Evolutionary conservation across 1,140 invertebrate species (phyloP).

Genomic region (Lordiphosa mommai): DNA sequence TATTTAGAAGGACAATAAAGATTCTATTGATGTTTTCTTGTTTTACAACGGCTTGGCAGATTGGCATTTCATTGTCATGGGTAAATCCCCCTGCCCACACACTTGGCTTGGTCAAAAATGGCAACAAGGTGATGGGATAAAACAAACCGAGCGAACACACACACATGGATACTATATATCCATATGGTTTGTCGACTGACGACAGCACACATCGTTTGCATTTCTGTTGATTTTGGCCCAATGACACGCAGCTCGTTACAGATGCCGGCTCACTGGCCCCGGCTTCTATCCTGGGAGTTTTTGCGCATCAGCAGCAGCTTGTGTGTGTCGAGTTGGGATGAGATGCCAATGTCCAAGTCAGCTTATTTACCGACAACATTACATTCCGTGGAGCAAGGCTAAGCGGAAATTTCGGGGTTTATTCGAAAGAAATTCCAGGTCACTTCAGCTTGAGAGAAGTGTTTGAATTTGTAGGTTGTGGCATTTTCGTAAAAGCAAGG

Average conservation of each 20-base stretch:
- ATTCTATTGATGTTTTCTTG: conserved; percentile 67
- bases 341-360: conserved; percentile 3
- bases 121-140: conserved; percentile 17
- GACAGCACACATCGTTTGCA: conserved; percentile 71
- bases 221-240: conserved; percentile 74
- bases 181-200: conserved; percentile 19
- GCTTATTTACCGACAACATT: conserved; percentile 1
- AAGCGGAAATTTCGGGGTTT: not conserved
- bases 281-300: conserved; percentile 4
- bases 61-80: conserved; percentile 58
- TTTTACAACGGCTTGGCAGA: conserved; percentile 45
- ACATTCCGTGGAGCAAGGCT: not conserved
- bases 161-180: conserved; percentile 7
- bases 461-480: too few species aligned
- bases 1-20: conserved; percentile 70
- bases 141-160: conserved; percentile 5
- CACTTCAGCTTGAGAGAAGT: too few species aligned
- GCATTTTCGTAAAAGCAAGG: too few species aligned
- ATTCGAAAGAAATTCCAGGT: not conserved
- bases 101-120: conserved; percentile 11
- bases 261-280: conserved; percentile 31
- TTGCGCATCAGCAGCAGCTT: conserved; percentile 10
- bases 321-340: not conserved
- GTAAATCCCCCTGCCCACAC: conserved; percentile 3
- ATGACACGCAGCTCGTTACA: conserved; percentile 72